Base-by-base conservation (phyloP, 2,888 invertebrate genomes). In the Dromius quadrimaculatus region DNA sequence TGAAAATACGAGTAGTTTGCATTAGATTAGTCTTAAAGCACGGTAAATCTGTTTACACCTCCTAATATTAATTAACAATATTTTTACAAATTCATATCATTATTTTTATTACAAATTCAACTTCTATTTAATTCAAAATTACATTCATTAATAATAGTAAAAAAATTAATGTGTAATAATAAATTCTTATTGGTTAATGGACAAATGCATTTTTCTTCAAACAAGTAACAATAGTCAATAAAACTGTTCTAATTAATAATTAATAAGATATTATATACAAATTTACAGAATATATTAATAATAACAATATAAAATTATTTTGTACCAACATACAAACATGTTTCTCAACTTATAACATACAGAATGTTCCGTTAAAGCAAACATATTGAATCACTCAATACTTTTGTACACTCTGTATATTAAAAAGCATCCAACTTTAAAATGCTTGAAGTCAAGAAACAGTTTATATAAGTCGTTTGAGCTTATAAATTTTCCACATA, bases 401-500 rank as follows among this genome's bases (percentile, higher is more conserved):
- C n/a, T n/a, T n/a, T n/a, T n/a, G n/a, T n/a, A n/a, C n/a, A n/a
- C n/a, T n/a, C n/a, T n/a, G n/a, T n/a, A n/a, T n/a, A n/a, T n/a
- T n/a, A n/a, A n/a, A n/a, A n/a, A n/a, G n/a, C n/a, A n/a, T n/a
- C n/a, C n/a, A n/a, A n/a, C n/a, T n/a, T n/a, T n/a, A n/a, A n/a
- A n/a, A n/a, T n/a, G n/a, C n/a, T n/a, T n/a, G n/a, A n/a, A n/a
- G n/a, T n/a, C n/a, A n/a, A n/a, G n/a, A n/a, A n/a, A n/a, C n/a
- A n/a, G n/a, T n/a, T n/a, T 36, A 34, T 62, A 62, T 62, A 34
- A 15, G 43, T 19, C 36, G 43, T 15, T 36, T 9, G 5, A 28
- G 20, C 41, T 69, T 61, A 69, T 20, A 93, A 88, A 81, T 93
- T 91, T 84, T 96, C 93, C 5, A 97, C 96, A 79, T 97, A 97